Evolutionary conservation across 2,113 vertebrate species (phyloP), one percentile per base, ranked within the genome.

Genomic region (Embiotoca jacksoni): DNA sequence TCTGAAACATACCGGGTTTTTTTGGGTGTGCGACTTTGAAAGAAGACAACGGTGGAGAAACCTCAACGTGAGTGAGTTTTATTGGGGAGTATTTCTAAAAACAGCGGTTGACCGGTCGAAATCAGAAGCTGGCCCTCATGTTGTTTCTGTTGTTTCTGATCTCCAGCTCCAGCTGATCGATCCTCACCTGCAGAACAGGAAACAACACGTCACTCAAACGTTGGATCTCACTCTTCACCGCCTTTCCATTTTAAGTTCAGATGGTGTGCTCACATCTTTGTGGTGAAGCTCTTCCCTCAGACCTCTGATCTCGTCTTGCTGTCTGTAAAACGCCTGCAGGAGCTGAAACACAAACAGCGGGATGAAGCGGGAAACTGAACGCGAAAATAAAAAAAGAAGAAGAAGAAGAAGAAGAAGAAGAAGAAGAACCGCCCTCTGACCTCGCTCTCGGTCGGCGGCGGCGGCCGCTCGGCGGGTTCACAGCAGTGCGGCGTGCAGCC

Each of bases 231-330:
- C 15, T 52, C 14, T 52, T 6, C 14, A 6, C 13, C 3, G 4
- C 41, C 10, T 3, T 44, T 11, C 13, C 49, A 6, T 6, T 5
- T 3, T 3, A 16, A 13, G 5, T 50, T 1, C 11, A 15, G 36
- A 55, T 37, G 61, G 23, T 9, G 5, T 37, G 74, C 83, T 44
- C 0, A 91, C 88, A 2, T 97, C 96, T 54, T 90, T 95, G 81
- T 96, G 95, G 33, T 77, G 87, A 8, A 99, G 5, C 74, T 96
- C 11, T 1, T 96, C 95, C 59, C 91, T 93, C 69, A 99, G 95
- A 50, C 84, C 93, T 64, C 89, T 86, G 72, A 99, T 97, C 91
- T 98, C 96, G 6, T 97, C 96, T 78, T 96, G 96, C 66, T 99
- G 98, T n/a, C 87, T 92, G 81, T 97, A 97, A 85, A 96, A 97